Evolutionary conservation across 2,113 vertebrate species (phyloP), one percentile per base, ranked within the genome.

Genomic region (Rhegmatorhina hoffmannsi): DNA sequence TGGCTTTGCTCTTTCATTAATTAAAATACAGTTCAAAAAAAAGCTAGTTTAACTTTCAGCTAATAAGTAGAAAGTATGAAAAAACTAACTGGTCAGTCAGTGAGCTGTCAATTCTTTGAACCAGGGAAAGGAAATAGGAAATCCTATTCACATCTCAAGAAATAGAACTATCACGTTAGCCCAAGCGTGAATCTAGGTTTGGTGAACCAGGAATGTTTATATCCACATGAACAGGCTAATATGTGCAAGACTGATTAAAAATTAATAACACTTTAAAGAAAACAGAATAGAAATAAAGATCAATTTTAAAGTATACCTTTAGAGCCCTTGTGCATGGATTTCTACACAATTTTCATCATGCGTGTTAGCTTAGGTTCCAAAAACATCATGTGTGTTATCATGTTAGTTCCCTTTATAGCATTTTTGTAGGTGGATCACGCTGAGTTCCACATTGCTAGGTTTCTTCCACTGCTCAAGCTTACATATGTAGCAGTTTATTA

Each of bases 1-100:
- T 21, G 13, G 12, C 29, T 92, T 69, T 75, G 20, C 89, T 97
- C 91, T 92, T 73, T 94, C 68, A 60, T 89, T 97, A 96, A 97
- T 92, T 96, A 94, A 95, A 96, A 44, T 28, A 53, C n/a, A 81
- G 29, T 87, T 94, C 77, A 81, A 92, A 96, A 58, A 72, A 90
- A 49, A 77, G 21, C 28, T 77, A 68, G 46, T 90, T 95, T 95
- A 90, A 78, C 91, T 95, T 96, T 74, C 70, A 93, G 77, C 29
- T 89, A 95, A 96, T 95, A 77, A 94, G 90, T 66, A 92, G 70
- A 82, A 91, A 91, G 21, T 43, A 17, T 58, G 17, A 60, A 67
- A 53, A 95, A 97, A 97, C 34, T 81, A 89, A 50, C 23, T 67
- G 59, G 31, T 49, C 70, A 38, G n/a, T 59, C 52, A 64, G 12